Conservation (phyloP, 2,888 invertebrate genomes). For the Eurytoma californica region DNA sequence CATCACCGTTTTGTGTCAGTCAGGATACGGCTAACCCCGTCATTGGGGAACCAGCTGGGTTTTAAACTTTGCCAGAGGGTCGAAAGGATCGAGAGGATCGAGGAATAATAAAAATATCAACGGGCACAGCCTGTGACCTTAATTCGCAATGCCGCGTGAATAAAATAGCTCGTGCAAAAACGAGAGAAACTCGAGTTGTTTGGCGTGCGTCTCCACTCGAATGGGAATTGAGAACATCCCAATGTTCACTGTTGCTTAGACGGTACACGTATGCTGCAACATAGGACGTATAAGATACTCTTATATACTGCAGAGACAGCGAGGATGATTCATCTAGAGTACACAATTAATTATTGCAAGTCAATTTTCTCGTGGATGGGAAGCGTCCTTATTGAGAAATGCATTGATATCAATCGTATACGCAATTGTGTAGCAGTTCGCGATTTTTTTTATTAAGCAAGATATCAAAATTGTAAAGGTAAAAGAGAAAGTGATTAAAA, state of each 20-base stretch:
- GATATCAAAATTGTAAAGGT: too few species aligned
- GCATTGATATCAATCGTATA: not conserved
- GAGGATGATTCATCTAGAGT: constrained; percentile 2
- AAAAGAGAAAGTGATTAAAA: too few species aligned
- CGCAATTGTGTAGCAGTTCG: too few species aligned
- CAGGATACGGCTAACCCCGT: too few species aligned
- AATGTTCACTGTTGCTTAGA: not conserved
- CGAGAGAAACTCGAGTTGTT: not conserved
- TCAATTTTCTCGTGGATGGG: not conserved
- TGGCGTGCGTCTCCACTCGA: not conserved
- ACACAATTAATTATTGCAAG: too few species aligned
- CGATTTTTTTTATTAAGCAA: too few species aligned
- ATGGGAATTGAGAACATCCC: not conserved
- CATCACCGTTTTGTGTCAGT: too few species aligned
- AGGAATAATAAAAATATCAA: constrained; percentile 47
- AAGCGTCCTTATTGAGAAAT: constrained; percentile 11
- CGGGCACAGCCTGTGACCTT: constrained; percentile 33
- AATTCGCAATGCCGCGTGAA: constrained; percentile 29
- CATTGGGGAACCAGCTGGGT: not conserved
- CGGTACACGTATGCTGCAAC: not conserved
- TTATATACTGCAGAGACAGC: too few species aligned
- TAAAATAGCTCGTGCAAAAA: not conserved
- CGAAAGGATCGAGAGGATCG: constrained; percentile 4
- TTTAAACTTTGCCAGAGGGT: constrained; percentile 41
- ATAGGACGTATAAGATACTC: too few species aligned